Conservation (phyloP, 2,888 invertebrate genomes). For the Prostheceraeus crozeri region DNA sequence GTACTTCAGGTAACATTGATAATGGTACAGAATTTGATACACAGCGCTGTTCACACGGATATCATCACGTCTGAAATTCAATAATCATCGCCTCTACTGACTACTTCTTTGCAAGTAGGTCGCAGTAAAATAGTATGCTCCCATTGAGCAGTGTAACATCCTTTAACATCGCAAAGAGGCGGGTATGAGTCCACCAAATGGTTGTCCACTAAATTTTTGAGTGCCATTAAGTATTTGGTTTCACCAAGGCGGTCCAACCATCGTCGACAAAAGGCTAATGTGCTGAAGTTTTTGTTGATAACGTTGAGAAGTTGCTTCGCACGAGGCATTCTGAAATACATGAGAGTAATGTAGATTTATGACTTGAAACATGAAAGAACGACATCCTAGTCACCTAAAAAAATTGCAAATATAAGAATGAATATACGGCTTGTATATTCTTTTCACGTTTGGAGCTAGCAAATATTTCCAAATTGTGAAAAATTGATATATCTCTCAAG, state of each 20-base stretch:
- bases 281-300: constrained; percentile 93
- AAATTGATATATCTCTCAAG: too few species aligned
- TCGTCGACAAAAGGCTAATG: constrained; percentile 93
- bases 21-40: too few species aligned
- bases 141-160: constrained; percentile 97
- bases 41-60: too few species aligned
- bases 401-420: too few species aligned
- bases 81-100: constrained; percentile 92
- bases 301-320: constrained; percentile 81
- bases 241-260: constrained; percentile 96
- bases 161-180: constrained; percentile 89
- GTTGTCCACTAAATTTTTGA: constrained; percentile 95
- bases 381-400: too few species aligned
- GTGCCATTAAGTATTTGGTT: constrained; percentile 90
- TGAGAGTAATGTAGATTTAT: too few species aligned
- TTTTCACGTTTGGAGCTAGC: too few species aligned
- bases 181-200: constrained; percentile 96
- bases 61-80: too few species aligned
- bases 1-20: too few species aligned
- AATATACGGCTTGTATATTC: too few species aligned
- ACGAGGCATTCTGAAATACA: constrained; percentile 65
- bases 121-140: constrained; percentile 94
- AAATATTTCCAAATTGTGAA: too few species aligned
- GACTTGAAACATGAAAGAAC: too few species aligned
- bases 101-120: constrained; percentile 95